phyloP scores from a whole-genome alignment of 1,140 invertebrate genomes.

The Zaprionus taronus region DNA sequence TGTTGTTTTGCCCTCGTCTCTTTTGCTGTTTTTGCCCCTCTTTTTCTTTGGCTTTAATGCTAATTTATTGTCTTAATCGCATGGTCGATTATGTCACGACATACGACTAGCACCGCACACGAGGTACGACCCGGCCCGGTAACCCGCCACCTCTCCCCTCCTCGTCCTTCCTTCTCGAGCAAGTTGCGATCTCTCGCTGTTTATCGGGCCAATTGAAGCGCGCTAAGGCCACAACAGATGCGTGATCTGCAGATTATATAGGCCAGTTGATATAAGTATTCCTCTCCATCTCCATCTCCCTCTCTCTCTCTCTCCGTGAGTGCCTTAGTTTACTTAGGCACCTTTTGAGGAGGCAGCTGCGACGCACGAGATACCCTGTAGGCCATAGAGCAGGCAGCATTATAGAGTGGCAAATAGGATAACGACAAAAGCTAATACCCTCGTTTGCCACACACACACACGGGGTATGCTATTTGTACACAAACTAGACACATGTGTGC shows the following conservation, averaged over 20 bases:
- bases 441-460: background rate
- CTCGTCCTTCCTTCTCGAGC: background rate
- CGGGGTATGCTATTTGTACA: slow-evolving; percentile 6
- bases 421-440: background rate
- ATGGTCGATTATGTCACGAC: slow-evolving; percentile 68
- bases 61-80: slow-evolving; percentile 38
- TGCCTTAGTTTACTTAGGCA: slow-evolving; percentile 21
- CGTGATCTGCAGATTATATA: slow-evolving; percentile 44
- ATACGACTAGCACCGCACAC: background rate
- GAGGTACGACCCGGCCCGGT: slow-evolving; percentile 29
- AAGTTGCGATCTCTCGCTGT: background rate
- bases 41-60: slow-evolving; percentile 31
- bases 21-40: background rate
- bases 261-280: slow-evolving; percentile 7
- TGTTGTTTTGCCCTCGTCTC: background rate
- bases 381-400: background rate
- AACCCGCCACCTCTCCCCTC: background rate
- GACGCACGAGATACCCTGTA: slow-evolving; percentile 7
- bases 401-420: background rate
- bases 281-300: background rate
- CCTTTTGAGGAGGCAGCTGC: background rate
- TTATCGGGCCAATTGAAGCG: slow-evolving; percentile 27
- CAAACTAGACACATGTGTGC: background rate
- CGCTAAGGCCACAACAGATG: slow-evolving; percentile 37
- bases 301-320: background rate